A percentile compares a stretch with the other conserved stretches of the same genome.
phyloP scores from a whole-genome alignment of 2,797 vertebrate genomes.

The Chloroceryle amazona region DNA sequence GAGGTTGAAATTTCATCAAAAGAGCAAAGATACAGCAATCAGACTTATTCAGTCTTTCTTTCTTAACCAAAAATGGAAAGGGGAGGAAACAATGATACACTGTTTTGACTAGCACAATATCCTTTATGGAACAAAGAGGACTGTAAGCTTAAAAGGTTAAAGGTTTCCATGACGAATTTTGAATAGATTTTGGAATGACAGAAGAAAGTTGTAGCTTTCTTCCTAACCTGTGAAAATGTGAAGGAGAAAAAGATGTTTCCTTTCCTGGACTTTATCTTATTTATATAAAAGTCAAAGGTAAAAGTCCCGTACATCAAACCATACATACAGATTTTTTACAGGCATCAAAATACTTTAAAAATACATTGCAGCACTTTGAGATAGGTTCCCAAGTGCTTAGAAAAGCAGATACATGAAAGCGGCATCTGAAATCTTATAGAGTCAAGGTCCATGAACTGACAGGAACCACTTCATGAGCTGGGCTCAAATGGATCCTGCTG shows the following conservation, averaged over 20 bases:
- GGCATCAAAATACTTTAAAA: slow-evolving; percentile 28
- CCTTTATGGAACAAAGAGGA: neutral
- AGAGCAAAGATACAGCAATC: neutral
- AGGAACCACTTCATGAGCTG: neutral
- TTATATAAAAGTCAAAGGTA: slow-evolving; percentile 38
- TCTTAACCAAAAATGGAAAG: slow-evolving; percentile 14
- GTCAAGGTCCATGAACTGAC: neutral
- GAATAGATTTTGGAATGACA: neutral
- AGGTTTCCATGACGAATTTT: neutral
- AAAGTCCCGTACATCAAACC: neutral
- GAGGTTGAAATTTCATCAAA: slow-evolving; percentile 21
- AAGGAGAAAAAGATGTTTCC: slow-evolving; percentile 13
- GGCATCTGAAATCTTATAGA: neutral
- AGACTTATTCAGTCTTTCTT: neutral
- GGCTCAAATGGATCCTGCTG: neutral
- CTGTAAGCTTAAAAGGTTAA: slow-evolving; percentile 19
- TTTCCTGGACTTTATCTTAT: neutral
- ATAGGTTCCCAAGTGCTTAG: neutral
- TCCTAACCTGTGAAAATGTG: neutral
- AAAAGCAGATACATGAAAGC: neutral
- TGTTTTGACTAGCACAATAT: neutral
- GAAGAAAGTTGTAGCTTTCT: neutral
- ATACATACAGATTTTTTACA: neutral
- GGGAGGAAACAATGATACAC: neutral
- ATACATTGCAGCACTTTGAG: neutral